Percentiles rank a stretch among this genome's conserved stretches.
Evolutionary conservation across 2,113 vertebrate genomes (phyloP).

Genomic region (Bubalus kerabau): DNA sequence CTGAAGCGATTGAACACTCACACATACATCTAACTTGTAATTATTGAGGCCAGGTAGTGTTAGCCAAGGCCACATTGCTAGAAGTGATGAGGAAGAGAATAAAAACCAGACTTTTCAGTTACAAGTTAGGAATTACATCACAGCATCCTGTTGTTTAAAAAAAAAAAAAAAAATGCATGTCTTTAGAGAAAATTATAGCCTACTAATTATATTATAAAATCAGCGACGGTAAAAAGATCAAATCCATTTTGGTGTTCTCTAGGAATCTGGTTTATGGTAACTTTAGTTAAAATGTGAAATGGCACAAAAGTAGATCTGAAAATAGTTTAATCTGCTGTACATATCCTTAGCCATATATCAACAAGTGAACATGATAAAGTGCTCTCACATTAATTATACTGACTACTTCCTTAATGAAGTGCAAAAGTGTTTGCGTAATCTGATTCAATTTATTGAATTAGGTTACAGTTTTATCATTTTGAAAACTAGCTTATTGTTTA

Average conservation of each 20-base stretch:
- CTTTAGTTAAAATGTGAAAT: constrained; percentile 61
- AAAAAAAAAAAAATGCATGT: neutral
- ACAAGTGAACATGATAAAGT: constrained; percentile 61
- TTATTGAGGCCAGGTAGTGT: neutral
- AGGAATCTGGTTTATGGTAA: constrained; percentile 8
- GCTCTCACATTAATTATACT: constrained; percentile 69
- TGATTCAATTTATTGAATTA: constrained; percentile 69
- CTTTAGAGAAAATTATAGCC: neutral
- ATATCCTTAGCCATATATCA: constrained; percentile 57
- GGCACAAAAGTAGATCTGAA: constrained; percentile 52
- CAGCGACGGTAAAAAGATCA: neutral
- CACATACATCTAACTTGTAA: neutral
- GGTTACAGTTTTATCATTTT: constrained; percentile 64
- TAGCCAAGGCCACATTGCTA: neutral
- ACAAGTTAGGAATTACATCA: neutral
- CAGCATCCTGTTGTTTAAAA: neutral
- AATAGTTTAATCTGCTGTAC: constrained; percentile 43
- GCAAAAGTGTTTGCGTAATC: constrained; percentile 70
- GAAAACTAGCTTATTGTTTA: constrained; percentile 65
- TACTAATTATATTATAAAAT: neutral
- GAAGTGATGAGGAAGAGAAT: neutral
- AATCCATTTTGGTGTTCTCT: neutral
- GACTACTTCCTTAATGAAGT: constrained; percentile 71
- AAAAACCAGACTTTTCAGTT: neutral
- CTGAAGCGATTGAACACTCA: neutral